These are phyloP conservation scores for Petaurus breviceps DNA, from an alignment of 2,113 vertebrate genomes.

Conservation along the genomic window DNA sequence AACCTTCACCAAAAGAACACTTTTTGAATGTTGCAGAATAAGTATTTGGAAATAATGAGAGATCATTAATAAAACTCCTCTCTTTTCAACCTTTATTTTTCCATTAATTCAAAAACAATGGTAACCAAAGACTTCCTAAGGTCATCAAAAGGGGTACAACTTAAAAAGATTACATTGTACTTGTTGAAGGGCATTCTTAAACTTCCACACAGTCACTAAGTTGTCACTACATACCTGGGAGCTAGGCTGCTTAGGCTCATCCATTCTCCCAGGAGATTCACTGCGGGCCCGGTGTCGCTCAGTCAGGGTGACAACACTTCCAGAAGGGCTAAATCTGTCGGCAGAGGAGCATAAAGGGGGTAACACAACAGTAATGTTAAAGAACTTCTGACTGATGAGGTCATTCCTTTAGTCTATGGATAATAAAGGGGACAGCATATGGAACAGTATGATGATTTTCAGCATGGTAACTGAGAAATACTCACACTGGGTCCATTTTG, in stretches of 20 bases:
- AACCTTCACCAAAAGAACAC: slow-evolving; percentile 4
- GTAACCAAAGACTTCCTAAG: background rate
- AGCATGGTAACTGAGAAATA: slow-evolving; percentile 21
- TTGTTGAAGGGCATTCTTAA: slow-evolving; percentile 4
- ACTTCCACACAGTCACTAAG: background rate
- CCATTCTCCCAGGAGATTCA: slow-evolving; percentile 93
- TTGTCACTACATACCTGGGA: slow-evolving; percentile 87
- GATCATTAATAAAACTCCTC: slow-evolving; percentile 22
- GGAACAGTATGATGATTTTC: background rate
- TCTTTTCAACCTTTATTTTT: slow-evolving; percentile 18
- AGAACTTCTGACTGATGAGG: slow-evolving; percentile 15
- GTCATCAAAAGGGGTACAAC: background rate
- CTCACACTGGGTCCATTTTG: background rate
- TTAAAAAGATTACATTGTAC: background rate
- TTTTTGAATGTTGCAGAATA: slow-evolving; percentile 16
- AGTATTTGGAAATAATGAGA: slow-evolving; percentile 4
- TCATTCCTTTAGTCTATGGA: background rate
- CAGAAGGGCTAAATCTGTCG: slow-evolving; percentile 96
- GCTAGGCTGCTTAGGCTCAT: slow-evolving; percentile 91
- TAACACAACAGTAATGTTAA: slow-evolving; percentile 55
- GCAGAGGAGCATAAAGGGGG: slow-evolving; percentile 73
- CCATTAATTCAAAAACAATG: background rate
- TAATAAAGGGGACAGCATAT: background rate
- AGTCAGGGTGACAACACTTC: slow-evolving; percentile 91
- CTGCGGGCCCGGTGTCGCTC: slow-evolving; percentile 96